Conservation (phyloP, 92 coral and sea anemone species). For the Phymanthus crucifer region DNA sequence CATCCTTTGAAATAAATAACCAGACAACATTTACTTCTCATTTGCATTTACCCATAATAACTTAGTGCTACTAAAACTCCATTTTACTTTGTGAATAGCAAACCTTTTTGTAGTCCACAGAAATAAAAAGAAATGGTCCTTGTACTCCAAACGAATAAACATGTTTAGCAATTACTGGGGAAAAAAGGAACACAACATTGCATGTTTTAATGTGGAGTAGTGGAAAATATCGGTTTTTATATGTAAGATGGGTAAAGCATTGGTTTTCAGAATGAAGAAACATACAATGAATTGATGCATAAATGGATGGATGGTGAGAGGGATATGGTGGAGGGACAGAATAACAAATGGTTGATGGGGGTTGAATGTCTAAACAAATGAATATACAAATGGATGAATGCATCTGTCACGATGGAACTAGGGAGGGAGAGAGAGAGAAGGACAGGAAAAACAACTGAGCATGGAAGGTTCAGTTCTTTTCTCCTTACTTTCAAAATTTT, state of each 20-base stretch:
- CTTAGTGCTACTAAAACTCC: no score
- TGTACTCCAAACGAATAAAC: constrained; percentile 83
- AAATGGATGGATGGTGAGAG: not conserved
- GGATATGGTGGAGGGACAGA: not conserved
- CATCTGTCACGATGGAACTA: not conserved
- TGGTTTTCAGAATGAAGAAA: not conserved
- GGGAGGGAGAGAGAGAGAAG: not conserved
- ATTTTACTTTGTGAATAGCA: no score
- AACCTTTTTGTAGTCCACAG: constrained; percentile 73
- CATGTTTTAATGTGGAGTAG: no score
- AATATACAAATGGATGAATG: not conserved
- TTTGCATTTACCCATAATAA: no score
- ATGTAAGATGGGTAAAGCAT: no score
- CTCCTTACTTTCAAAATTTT: constrained; percentile 57
- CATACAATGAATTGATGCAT: not conserved
- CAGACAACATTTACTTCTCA: not conserved
- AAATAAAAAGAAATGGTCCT: constrained; percentile 72
- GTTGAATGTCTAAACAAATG: not conserved
- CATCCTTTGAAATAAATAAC: constrained; percentile 50
- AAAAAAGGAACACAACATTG: no score
- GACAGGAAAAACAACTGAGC: not conserved
- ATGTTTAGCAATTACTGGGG: constrained; percentile 62
- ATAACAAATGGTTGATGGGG: not conserved
- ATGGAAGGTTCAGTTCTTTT: not conserved
- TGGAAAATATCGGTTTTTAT: not conserved